Percentiles rank a stretch among this genome's conserved stretches.
These are phyloP conservation scores for Dinothrombium tinctorium DNA, from an alignment of 1,140 invertebrate genomes.

Conservation along the genomic window DNA sequence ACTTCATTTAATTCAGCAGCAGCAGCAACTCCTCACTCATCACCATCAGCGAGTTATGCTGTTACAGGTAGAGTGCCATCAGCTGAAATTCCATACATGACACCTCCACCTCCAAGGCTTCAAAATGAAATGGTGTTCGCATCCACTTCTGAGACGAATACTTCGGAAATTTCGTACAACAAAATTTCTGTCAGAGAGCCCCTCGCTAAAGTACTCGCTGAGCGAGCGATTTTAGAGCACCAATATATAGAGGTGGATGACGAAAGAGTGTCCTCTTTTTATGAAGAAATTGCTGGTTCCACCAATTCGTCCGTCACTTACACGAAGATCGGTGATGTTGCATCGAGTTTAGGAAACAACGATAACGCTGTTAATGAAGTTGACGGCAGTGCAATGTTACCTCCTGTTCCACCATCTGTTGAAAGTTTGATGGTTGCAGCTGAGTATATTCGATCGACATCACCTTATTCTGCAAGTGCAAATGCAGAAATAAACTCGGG, in stretches of 20 bases:
- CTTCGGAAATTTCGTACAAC: slow-evolving; percentile 10
- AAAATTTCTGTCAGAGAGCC: slow-evolving; percentile 13
- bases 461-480: too few relatives aligned
- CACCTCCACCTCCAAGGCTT: not conserved
- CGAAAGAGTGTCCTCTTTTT: slow-evolving; percentile 11
- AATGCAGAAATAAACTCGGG: slow-evolving; percentile 2
- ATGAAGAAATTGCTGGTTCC: slow-evolving; percentile 12
- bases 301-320: slow-evolving; percentile 9
- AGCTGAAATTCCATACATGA: not conserved
- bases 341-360: not conserved
- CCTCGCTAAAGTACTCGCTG: slow-evolving; percentile 11
- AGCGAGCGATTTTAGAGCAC: slow-evolving; percentile 8
- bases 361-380: not conserved
- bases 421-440: not conserved
- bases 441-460: not conserved
- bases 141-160: not conserved
- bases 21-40: not conserved
- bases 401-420: not conserved
- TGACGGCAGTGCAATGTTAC: not conserved
- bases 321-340: slow-evolving; percentile 6
- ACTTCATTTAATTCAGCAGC: not conserved
- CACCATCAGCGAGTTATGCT: not conserved
- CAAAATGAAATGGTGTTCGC: too few relatives aligned
- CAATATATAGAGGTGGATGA: slow-evolving; percentile 12
- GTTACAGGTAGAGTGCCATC: not conserved